Evolutionary conservation across 2,888 invertebrate species (phyloP).

Genomic region (Ectemnius continuus): DNA sequence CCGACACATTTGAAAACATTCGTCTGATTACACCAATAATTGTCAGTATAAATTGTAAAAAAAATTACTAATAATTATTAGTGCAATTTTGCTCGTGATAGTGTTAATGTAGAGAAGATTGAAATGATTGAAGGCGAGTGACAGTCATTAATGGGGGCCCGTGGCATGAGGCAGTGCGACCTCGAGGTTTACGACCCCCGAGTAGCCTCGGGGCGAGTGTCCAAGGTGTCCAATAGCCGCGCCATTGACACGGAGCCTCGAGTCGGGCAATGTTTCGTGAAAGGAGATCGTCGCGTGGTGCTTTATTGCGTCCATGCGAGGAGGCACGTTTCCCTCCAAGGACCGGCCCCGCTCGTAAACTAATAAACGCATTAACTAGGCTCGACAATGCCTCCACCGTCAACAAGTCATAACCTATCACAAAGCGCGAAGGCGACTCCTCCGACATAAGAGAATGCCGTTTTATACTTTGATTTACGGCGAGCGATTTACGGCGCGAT

Average conservation of each 20-base stretch:
- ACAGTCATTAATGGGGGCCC: neutral
- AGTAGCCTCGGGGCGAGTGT: slow-evolving; percentile 3
- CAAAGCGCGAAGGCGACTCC: slow-evolving; percentile 56
- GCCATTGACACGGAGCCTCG: neutral
- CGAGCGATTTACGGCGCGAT: slow-evolving; percentile 53
- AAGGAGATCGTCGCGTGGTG: slow-evolving; percentile 41
- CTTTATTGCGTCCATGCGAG: slow-evolving; percentile 48
- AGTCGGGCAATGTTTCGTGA: slow-evolving; percentile 20
- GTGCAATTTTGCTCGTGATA: too few species aligned
- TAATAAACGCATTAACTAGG: slow-evolving; percentile 72
- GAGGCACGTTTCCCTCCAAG: slow-evolving; percentile 25
- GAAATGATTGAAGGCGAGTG: too few species aligned
- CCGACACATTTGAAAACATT: too few species aligned
- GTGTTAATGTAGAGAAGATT: too few species aligned
- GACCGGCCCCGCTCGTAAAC: slow-evolving; percentile 61
- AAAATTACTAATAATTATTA: too few species aligned
- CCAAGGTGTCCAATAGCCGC: neutral
- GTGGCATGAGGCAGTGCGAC: neutral
- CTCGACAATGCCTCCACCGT: slow-evolving; percentile 62
- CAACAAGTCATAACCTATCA: slow-evolving; percentile 72
- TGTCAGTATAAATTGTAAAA: too few species aligned
- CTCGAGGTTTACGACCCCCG: slow-evolving; percentile 13
- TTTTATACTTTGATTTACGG: slow-evolving; percentile 25
- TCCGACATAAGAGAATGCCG: slow-evolving; percentile 32
- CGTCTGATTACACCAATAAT: too few species aligned